Conservation (phyloP, 2,113 vertebrate species). For the Diglossa brunneiventris region DNA sequence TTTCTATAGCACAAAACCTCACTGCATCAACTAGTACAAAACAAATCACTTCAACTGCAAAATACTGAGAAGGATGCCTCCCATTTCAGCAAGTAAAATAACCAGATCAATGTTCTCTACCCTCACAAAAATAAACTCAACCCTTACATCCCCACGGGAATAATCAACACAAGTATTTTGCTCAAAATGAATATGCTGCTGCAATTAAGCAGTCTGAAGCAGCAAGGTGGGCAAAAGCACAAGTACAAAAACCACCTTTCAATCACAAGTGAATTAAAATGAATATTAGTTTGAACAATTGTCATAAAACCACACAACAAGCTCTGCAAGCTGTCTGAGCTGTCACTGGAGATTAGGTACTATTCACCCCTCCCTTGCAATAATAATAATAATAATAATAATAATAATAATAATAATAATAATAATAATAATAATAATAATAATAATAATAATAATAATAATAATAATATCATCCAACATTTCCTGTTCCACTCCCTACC, state of each 20-base stretch:
- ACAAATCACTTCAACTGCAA: background rate
- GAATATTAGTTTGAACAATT: background rate
- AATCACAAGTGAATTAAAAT: background rate
- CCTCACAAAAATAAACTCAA: background rate
- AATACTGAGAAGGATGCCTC: background rate
- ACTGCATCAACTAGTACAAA: background rate
- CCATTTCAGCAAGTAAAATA: background rate
- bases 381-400: background rate
- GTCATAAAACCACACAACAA: background rate
- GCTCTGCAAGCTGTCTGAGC: background rate
- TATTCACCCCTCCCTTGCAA: background rate
- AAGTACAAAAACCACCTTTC: background rate
- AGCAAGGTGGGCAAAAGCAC: background rate
- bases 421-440: background rate
- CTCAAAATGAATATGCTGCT: background rate
- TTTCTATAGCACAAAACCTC: background rate
- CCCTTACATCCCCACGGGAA: background rate
- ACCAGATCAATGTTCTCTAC: background rate
- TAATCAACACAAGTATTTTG: background rate
- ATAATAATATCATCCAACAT: background rate
- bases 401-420: background rate
- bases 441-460: background rate
- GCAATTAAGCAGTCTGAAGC: background rate
- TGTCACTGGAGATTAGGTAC: background rate
- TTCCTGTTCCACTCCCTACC: slow-evolving; percentile 12